A percentile compares a stretch with the other conserved stretches of the same genome.
Conservation (phyloP, 2,888 invertebrate species). For the Adelphocoris suturalis region DNA sequence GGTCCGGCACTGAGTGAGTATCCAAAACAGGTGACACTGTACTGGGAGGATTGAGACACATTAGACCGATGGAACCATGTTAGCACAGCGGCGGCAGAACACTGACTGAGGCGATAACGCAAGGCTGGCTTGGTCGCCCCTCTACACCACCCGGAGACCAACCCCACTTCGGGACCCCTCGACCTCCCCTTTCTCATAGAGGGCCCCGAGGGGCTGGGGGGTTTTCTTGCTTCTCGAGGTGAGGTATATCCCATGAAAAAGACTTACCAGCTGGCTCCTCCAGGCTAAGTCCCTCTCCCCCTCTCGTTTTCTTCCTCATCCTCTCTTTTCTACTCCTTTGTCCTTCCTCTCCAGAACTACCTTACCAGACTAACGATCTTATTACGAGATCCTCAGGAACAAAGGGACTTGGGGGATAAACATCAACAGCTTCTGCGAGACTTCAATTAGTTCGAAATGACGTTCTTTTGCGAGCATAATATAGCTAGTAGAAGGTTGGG, state of each 20-base stretch:
- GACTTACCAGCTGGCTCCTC: constrained; percentile 51
- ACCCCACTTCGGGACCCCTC: not conserved
- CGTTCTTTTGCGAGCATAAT: not conserved
- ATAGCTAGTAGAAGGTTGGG: not conserved
- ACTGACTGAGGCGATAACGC: constrained; percentile 50
- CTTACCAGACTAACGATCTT: constrained; percentile 55
- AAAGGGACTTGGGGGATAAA: constrained; percentile 42
- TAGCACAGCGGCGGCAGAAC: constrained; percentile 65
- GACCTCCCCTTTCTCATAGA: not conserved
- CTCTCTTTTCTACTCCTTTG: constrained; percentile 35
- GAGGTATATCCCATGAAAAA: constrained; percentile 22
- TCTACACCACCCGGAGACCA: not conserved
- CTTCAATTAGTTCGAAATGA: constrained; percentile 1
- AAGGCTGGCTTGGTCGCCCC: constrained; percentile 26
- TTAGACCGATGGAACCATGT: constrained; percentile 58
- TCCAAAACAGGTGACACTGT: constrained; percentile 67
- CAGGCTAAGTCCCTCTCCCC: constrained; percentile 45
- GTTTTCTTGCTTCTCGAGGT: not conserved
- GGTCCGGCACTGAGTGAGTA: constrained; percentile 65
- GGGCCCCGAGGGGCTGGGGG: not conserved
- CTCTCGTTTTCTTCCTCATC: constrained; percentile 6
- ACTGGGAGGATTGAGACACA: constrained; percentile 64
- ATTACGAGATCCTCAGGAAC: constrained; percentile 56
- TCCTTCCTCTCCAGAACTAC: constrained; percentile 46
- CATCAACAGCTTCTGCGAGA: constrained; percentile 45